Conservation (phyloP, 2,113 vertebrate species). For the Danio rerio region GRCz12tu NC_133193.1:26550001-26550500, state of each 20-base stretch:
- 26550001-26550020: neutral
- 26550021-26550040: constrained; percentile 3
- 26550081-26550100: constrained; percentile 1
- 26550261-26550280: neutral
- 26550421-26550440: constrained; percentile 38
- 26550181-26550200: neutral
- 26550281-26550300: neutral
- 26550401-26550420: constrained; percentile 36
- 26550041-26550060: constrained; percentile 20
- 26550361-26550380: constrained; percentile 26
- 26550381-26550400: constrained; percentile 50
- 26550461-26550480: neutral
- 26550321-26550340: constrained; percentile 9
- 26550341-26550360: neutral
- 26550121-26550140: neutral
- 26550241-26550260: neutral
- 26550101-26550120: constrained; percentile 21
- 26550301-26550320: constrained; percentile 13
- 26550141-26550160: neutral
- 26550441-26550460: constrained; percentile 46
- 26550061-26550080: constrained; percentile 17
- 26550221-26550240: neutral
- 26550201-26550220: neutral
- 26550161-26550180: neutral
- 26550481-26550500: neutral